Evolutionary conservation across 2,797 vertebrate species (phyloP).

Genomic region (Carduelis carduelis): DNA sequence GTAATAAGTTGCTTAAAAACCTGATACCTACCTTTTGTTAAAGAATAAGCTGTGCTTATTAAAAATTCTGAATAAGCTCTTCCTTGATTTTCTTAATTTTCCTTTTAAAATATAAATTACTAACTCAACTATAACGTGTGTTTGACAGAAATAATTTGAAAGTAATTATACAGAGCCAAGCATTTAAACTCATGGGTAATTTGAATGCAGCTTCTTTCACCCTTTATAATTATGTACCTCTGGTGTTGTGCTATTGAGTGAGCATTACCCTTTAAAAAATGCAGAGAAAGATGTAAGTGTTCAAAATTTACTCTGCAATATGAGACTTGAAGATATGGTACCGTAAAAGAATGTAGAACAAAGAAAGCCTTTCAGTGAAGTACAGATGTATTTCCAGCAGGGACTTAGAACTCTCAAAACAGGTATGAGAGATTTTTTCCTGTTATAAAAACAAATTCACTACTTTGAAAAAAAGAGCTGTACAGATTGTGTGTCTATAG

Average conservation of each 20-base stretch:
- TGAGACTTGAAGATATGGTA: neutral
- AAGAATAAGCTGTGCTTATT: neutral
- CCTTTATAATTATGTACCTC: conserved; percentile 49
- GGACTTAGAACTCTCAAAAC: neutral
- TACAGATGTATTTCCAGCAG: neutral
- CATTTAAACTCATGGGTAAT: conserved; percentile 61
- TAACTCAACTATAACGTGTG: conserved; percentile 35
- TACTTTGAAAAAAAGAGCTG: neutral
- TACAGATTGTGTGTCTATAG: neutral
- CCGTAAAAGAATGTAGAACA: neutral
- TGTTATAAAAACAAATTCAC: neutral
- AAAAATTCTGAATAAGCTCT: conserved; percentile 22
- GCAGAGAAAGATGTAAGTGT: neutral
- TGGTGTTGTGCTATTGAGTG: conserved; percentile 10
- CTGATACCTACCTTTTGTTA: neutral
- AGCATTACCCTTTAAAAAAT: conserved; percentile 38
- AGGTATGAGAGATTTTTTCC: neutral
- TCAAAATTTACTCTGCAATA: conserved; percentile 5
- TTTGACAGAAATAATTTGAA: conserved; percentile 67
- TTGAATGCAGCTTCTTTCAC: conserved; percentile 59
- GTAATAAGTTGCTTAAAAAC: neutral
- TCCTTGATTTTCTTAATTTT: conserved; percentile 21
- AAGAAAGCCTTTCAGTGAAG: neutral
- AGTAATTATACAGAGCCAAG: conserved; percentile 54
- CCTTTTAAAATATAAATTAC: conserved; percentile 33